phyloP scores from a whole-genome alignment of 1,140 invertebrate species.

The Globodera rostochiensis region DNA sequence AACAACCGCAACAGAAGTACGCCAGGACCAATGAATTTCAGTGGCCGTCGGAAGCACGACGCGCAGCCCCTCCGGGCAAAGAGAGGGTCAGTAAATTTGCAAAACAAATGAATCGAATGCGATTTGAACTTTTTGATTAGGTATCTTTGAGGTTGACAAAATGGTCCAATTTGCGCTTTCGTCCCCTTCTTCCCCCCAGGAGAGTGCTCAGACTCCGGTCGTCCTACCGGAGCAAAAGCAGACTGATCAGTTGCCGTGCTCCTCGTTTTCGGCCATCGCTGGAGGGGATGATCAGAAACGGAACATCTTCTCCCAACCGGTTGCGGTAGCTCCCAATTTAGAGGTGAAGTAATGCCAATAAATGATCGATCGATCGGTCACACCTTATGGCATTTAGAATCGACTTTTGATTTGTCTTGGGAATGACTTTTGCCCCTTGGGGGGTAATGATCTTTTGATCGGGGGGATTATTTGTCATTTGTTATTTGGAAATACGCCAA shows the following conservation, averaged over 20 bases:
- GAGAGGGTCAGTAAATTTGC: not conserved
- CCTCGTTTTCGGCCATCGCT: not conserved
- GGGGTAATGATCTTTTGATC: too few relatives aligned
- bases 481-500: too few relatives aligned
- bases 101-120: too few relatives aligned
- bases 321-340: not conserved
- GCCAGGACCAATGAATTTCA: not conserved
- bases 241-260: not conserved
- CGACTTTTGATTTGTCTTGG: too few relatives aligned
- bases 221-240: not conserved
- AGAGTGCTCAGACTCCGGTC: not conserved
- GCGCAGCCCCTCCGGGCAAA: not conserved
- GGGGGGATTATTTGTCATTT: too few relatives aligned
- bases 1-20: not conserved
- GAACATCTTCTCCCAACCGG: not conserved
- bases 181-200: not conserved
- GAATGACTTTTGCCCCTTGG: too few relatives aligned
- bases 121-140: too few relatives aligned
- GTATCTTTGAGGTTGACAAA: too few relatives aligned
- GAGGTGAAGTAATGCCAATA: not conserved
- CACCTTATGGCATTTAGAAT: too few relatives aligned
- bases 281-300: not conserved
- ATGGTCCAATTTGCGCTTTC: too few relatives aligned
- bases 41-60: constrained; percentile 9
- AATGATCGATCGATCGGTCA: not conserved